Evolutionary conservation across 2,113 vertebrate genomes (phyloP), one percentile per base, ranked within the genome.

Genomic region (Cebus imitator): DNA sequence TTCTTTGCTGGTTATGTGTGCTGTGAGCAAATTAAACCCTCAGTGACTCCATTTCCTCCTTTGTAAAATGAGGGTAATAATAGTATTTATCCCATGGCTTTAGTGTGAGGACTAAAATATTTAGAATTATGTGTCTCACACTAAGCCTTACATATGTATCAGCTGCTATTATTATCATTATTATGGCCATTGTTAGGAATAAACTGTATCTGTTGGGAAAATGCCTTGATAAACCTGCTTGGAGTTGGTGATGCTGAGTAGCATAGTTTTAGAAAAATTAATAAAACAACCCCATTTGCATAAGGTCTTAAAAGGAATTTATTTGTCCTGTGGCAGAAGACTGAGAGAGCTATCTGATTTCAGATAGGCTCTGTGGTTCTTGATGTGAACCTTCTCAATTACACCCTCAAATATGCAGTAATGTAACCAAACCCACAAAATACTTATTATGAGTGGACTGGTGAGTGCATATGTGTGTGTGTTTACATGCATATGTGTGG

Each of bases 281-380:
- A 66, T 61, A 76, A 61, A 68, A 87, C 40, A 66, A 75, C 17
- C 61, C 50, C 3, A 70, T 61, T 78, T 92, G 40, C 30, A 64
- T 96, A 88, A 70, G 7, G 70, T 45, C 27, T 84, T 92, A 70
- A 92, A 81, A 87, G 30, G 20, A 85, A 91, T 96, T 94, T 61
- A 90, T 95, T 57, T 90, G 55, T 78, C 40, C 6, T 61, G 37
- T 90, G 61, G 14, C 30, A 75, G 87, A 79, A 92, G 45, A 94
- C 3, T 8, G 30, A 64, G 30, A 82, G 91, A 94, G 30, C 21
- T 35, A 83, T 43, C 58, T 14, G 78, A 64, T 55, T 84, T 1
- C 32, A 85, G 35, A 87, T 68, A 94, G 48, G 43, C 32, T 86
- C 43, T 85, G 72, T 32, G 37, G 37, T 82, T 52, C 35, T 94